phyloP scores from a whole-genome alignment of 2,888 invertebrate genomes.

The Microctonus hyperodae region DNA sequence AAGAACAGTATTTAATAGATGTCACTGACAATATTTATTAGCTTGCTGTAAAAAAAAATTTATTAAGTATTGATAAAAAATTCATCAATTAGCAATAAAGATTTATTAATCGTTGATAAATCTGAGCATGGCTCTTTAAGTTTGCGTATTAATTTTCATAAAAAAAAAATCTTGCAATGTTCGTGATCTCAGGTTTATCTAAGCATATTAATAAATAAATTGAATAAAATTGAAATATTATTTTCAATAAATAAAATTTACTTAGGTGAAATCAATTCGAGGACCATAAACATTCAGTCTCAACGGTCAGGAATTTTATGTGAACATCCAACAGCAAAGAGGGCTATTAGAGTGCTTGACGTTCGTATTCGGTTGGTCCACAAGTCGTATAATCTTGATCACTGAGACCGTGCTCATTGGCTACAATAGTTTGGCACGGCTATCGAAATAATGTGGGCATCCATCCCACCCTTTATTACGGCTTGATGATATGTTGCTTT shows the following conservation, averaged over 20 bases:
- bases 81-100: too few species aligned
- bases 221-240: background rate
- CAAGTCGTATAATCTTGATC: constrained; percentile 25
- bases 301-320: background rate
- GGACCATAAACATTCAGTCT: background rate
- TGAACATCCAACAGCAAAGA: constrained; percentile 5
- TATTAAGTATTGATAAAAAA: too few species aligned
- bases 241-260: background rate
- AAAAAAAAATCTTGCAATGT: too few species aligned
- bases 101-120: too few species aligned
- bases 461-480: constrained; percentile 6
- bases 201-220: background rate
- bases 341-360: constrained; percentile 22
- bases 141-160: too few species aligned
- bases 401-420: constrained; percentile 26
- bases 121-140: too few species aligned
- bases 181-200: too few species aligned
- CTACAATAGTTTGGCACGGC: constrained; percentile 29
- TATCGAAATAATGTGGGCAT: constrained; percentile 17
- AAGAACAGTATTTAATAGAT: too few species aligned
- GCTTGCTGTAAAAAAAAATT: too few species aligned
- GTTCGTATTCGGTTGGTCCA: constrained; percentile 1
- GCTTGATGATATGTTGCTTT: background rate
- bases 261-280: background rate
- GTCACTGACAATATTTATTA: too few species aligned